These are phyloP conservation scores for Melopsittacus undulatus DNA, from an alignment of 2,797 vertebrate genomes.

Conservation along the genomic window DNA sequence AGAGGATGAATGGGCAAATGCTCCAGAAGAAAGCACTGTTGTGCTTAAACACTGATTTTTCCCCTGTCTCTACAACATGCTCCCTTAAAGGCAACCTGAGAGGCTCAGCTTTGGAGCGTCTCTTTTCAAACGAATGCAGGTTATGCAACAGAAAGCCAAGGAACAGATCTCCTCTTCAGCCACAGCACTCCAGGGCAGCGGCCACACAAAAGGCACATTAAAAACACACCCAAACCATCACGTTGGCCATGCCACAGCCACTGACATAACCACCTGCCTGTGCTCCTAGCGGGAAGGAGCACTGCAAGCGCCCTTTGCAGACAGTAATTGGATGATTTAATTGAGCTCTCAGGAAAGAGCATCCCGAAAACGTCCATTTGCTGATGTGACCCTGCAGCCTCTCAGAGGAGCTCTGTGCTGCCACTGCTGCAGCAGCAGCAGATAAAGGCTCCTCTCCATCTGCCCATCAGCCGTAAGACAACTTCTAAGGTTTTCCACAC, in stretches of 20 bases:
- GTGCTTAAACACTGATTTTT: neutral
- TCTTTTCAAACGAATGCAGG: neutral
- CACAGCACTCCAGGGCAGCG: neutral
- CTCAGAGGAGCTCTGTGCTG: neutral
- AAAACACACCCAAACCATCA: neutral
- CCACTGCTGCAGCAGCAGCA: fast-evolving
- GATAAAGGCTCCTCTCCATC: neutral
- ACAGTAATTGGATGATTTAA: neutral
- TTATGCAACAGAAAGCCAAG: neutral
- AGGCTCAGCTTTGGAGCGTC: neutral
- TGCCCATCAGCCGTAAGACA: neutral
- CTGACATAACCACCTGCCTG: neutral
- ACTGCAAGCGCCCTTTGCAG: neutral
- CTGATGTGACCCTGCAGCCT: neutral
- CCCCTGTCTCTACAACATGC: neutral
- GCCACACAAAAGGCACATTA: neutral
- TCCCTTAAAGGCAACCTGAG: neutral
- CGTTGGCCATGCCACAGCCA: neutral
- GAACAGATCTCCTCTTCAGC: neutral
- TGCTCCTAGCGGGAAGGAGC: fast-evolving
- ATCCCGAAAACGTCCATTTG: neutral
- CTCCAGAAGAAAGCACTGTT: neutral
- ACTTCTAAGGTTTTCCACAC: fast-evolving
- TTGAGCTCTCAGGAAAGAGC: neutral
- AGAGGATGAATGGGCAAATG: fast-evolving